Base-by-base conservation (phyloP, 2,888 invertebrate species). In the Drosophila neotestacea region DNA sequence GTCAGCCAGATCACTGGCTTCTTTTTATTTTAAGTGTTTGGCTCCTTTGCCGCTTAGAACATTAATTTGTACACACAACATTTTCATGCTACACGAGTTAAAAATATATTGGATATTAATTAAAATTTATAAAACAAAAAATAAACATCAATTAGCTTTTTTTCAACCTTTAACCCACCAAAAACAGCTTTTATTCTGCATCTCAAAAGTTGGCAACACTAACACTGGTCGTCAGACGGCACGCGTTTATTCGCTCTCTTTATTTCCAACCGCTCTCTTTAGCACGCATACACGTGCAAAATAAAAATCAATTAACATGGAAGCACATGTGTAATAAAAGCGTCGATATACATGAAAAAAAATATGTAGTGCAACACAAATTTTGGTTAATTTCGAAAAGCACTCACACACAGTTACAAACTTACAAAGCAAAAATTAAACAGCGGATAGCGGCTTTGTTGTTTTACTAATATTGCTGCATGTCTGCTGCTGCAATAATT, bases 231-330 rank as follows among this genome's bases (percentile, higher is more conserved):
- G 73, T 55, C 73, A 83, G 66, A 64, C 69, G 48, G 47, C 74
- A 67, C 70, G 67, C 68, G 70, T 70, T 67, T 27, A 13, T 13
- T 46, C 47, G 47, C 77, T 66, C 70, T 62, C 65, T 50, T 47
- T 55, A 54, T 55, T 50, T 61, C 39, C 54, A 61, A 22, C 46
- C 47, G 51, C 75, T 66, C 77, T 74, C 77, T 74, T 61, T 66
- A 3, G 27, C 51, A 77, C 85, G 36, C 59, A 81, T 51, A 77
- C 87, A 82, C 70, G 70, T 73, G 75, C 65, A 56, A 74, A 78
- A 51, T 62, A 73, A 84, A 83, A 83, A 83, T 87, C 82, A 87
- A 83, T 83, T 87, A 81, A 81, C 65, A 52, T 52, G 41, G 65
- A 73, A 81, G 69, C 85, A 83, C 81, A 87, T 84, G 87, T 81